These are phyloP conservation scores for Athalia rosae DNA, from an alignment of 2,888 invertebrate species.

Conservation along the genomic window DNA sequence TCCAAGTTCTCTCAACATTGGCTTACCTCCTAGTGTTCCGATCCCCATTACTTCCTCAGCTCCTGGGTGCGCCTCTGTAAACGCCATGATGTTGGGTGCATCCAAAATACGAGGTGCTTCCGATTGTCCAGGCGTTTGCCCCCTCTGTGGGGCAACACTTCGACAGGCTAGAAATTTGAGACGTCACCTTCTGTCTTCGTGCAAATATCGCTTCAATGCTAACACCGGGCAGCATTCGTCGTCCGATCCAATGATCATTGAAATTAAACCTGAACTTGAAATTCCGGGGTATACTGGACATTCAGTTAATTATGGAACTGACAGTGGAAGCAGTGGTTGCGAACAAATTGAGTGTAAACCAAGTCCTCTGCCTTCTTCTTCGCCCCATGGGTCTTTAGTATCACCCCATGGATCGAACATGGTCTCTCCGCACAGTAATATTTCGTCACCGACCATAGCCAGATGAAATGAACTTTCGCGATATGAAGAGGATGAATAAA, in stretches of 20 bases:
- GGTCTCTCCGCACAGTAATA: constrained; percentile 66
- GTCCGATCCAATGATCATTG: constrained; percentile 64
- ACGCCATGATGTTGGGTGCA: constrained; percentile 60
- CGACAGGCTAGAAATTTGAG: constrained; percentile 78
- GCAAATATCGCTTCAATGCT: constrained; percentile 70
- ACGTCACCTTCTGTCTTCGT: constrained; percentile 75
- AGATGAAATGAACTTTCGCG: constrained; percentile 61
- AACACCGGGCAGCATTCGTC: constrained; percentile 58
- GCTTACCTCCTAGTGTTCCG: constrained; percentile 54
- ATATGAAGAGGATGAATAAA: too few species aligned
- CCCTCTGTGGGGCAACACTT: constrained; percentile 77
- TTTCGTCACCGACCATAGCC: constrained; percentile 67
- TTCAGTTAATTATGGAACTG: constrained; percentile 58
- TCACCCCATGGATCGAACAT: constrained; percentile 61
- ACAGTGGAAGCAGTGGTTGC: constrained; percentile 64
- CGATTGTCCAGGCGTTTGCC: constrained; percentile 79
- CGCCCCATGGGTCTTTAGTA: constrained; percentile 56
- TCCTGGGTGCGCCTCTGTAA: constrained; percentile 25
- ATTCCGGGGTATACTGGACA: constrained; percentile 59
- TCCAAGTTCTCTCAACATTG: constrained; percentile 64
- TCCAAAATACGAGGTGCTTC: constrained; percentile 77
- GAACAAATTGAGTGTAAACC: constrained; percentile 70
- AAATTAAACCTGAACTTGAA: constrained; percentile 69
- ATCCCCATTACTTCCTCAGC: constrained; percentile 41
- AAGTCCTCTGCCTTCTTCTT: constrained; percentile 66